A percentile compares a stretch with the other conserved stretches of the same genome.
Conservation (phyloP, 2,797 vertebrate species). For the Sebastiscus albofasciatus region DNA sequence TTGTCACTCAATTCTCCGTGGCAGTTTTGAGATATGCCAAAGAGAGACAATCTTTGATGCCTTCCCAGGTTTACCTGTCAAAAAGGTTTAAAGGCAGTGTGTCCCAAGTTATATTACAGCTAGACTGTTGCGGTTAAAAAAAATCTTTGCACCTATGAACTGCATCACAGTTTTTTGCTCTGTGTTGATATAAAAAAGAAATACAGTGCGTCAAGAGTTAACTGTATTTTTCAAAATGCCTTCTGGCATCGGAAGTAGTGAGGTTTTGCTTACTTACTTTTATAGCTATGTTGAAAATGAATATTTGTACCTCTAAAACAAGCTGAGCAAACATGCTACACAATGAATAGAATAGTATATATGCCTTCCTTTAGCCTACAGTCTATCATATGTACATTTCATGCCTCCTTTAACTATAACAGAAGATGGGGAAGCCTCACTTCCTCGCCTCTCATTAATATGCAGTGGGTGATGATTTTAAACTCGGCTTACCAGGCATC, state of each 20-base stretch:
- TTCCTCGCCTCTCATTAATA: conserved; percentile 48
- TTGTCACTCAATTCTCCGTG: conserved; percentile 82
- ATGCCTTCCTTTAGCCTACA: conserved; percentile 10
- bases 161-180: conserved; percentile 21
- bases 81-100: conserved; percentile 68
- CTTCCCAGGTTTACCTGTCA: conserved; percentile 75
- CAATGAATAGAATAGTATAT: conserved; percentile 8
- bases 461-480: conserved; percentile 46
- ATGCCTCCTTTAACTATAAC: conserved; percentile 41
- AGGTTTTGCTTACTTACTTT: conserved; percentile 29
- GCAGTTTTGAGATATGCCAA: conserved; percentile 77
- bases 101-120: conserved; percentile 59
- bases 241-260: conserved; percentile 24
- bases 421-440: conserved; percentile 16
- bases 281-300: conserved; percentile 42
- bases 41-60: conserved; percentile 77
- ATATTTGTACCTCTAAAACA: conserved; percentile 44
- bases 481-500: conserved; percentile 60
- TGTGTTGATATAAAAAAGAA: conserved; percentile 32
- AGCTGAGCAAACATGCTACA: conserved; percentile 18
- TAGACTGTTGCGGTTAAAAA: conserved; percentile 54
- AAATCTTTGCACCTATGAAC: conserved; percentile 62
- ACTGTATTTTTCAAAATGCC: conserved; percentile 40
- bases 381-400: conserved; percentile 49
- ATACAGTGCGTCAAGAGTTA: conserved; percentile 53